phyloP scores from a whole-genome alignment of 2,797 vertebrate species.

The Pipistrellus pipistrellus region DNA sequence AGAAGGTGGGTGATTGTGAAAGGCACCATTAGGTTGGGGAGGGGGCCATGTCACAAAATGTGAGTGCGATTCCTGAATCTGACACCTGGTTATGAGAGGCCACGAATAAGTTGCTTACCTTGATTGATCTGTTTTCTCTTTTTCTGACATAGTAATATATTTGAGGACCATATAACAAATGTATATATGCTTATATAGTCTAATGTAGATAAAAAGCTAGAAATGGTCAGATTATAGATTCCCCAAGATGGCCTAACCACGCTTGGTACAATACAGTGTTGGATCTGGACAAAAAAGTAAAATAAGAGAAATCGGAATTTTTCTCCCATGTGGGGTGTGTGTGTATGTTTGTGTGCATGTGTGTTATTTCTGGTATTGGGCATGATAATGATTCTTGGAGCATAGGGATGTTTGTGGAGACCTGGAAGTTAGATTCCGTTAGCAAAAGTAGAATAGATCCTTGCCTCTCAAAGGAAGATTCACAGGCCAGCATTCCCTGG shows the following conservation, averaged over 20 bases:
- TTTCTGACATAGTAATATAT: background rate
- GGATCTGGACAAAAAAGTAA: background rate
- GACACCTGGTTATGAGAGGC: background rate
- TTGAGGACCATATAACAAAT: background rate
- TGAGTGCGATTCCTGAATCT: background rate
- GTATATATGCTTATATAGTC: background rate
- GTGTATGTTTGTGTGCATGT: background rate
- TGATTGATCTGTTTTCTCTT: background rate
- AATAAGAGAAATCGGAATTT: background rate
- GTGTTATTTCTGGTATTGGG: background rate
- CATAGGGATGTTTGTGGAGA: background rate
- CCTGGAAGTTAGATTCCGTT: background rate
- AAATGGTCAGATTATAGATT: background rate
- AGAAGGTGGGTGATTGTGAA: background rate
- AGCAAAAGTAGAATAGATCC: background rate
- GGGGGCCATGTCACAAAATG: background rate
- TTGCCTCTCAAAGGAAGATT: background rate
- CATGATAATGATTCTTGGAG: background rate
- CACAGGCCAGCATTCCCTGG: background rate
- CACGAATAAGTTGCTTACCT: background rate
- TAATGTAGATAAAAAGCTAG: background rate
- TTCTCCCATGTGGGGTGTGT: background rate
- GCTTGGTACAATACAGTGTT: background rate
- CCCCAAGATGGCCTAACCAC: background rate
- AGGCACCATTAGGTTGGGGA: background rate